Percentiles rank a stretch among this genome's conserved stretches.
Conservation (phyloP, 2,888 invertebrate genomes). For the Tridacna crocea region DNA sequence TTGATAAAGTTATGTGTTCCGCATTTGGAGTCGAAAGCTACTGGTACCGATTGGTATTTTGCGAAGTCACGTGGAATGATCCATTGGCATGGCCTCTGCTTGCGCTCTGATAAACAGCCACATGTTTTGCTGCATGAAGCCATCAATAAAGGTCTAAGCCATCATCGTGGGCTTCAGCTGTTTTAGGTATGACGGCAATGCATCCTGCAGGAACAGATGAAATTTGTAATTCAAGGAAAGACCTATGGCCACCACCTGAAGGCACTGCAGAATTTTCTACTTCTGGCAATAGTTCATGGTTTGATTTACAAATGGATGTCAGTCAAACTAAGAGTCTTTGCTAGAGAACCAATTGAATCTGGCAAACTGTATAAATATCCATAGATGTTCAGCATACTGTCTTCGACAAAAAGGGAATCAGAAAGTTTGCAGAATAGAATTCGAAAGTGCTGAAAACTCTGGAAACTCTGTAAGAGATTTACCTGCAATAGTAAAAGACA, state of each 20-base stretch:
- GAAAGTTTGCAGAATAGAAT: background rate
- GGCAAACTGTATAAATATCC: slow-evolving; percentile 1
- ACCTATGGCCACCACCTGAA: slow-evolving; percentile 30
- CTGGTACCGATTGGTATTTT: slow-evolving; percentile 56
- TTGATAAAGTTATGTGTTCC: slow-evolving; percentile 51
- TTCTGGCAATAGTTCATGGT: background rate
- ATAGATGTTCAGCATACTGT: slow-evolving; percentile 22
- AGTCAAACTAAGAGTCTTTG: background rate
- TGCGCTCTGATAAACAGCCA: slow-evolving; percentile 60
- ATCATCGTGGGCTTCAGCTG: slow-evolving; percentile 42
- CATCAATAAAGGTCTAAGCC: slow-evolving; percentile 42
- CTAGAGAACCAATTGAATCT: slow-evolving; percentile 15
- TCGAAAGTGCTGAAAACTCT: background rate
- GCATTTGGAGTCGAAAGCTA: slow-evolving; percentile 56
- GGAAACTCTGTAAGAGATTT: background rate
- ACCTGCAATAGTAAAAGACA: slow-evolving; percentile 54
- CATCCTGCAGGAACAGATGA: slow-evolving; percentile 36
- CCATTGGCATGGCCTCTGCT: slow-evolving; percentile 66
- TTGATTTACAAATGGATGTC: slow-evolving; percentile 3
- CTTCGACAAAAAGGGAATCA: background rate
- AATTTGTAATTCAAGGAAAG: slow-evolving; percentile 10
- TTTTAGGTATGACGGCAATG: slow-evolving; percentile 33
- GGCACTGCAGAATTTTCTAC: slow-evolving; percentile 1
- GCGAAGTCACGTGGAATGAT: slow-evolving; percentile 63
- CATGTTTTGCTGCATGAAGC: slow-evolving; percentile 55